These are phyloP conservation scores for Tenebrio molitor DNA, from an alignment of 1,140 invertebrate species.

Conservation along the genomic window DNA sequence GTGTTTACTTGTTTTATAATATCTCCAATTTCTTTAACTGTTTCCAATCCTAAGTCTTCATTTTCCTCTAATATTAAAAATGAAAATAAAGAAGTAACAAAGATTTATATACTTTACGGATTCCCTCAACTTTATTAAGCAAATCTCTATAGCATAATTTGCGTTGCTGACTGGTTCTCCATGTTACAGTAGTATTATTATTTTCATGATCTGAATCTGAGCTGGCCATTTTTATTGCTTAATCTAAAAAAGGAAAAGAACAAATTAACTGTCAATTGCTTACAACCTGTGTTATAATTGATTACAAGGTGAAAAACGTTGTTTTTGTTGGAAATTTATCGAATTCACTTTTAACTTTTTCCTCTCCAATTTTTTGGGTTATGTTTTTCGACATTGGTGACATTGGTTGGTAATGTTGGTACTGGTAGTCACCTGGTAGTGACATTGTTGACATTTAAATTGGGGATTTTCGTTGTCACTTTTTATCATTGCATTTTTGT, in stretches of 20 bases:
- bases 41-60: conserved; percentile 60
- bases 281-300: too few relatives aligned
- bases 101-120: conserved; percentile 58
- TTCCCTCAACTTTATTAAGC: conserved; percentile 61
- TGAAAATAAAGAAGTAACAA: not conserved
- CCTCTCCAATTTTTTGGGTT: too few relatives aligned
- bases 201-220: conserved; percentile 20
- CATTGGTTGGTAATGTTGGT: too few relatives aligned
- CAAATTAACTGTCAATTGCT: too few relatives aligned
- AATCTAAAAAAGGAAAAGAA: not conserved
- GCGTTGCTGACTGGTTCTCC: conserved; percentile 35
- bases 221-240: not conserved
- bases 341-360: too few relatives aligned
- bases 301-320: too few relatives aligned
- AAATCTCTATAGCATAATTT: conserved; percentile 63
- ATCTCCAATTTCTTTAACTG: conserved; percentile 63
- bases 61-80: conserved; percentile 57
- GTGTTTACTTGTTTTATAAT: conserved; percentile 64
- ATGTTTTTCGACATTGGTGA: too few relatives aligned
- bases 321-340: too few relatives aligned
- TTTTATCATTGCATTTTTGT: conserved; percentile 7
- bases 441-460: too few relatives aligned
- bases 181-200: conserved; percentile 9
- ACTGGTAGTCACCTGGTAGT: too few relatives aligned
- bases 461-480: too few relatives aligned